Percentiles rank a stretch among this genome's conserved stretches.
phyloP scores from a whole-genome alignment of 2,797 vertebrate genomes.

The Eutrigla gurnardus region DNA sequence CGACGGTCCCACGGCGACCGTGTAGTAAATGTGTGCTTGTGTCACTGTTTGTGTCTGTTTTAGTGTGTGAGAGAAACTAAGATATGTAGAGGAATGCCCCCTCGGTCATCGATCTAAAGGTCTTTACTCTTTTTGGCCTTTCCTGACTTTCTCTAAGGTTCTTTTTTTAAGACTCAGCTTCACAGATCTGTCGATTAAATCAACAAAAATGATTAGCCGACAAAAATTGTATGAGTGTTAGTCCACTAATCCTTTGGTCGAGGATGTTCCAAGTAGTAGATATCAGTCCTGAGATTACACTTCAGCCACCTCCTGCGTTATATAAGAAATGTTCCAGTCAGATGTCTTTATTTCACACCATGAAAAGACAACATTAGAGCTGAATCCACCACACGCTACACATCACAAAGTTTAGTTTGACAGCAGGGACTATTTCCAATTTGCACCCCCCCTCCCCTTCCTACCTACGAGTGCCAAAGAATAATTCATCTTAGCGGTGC shows the following conservation, averaged over 20 bases:
- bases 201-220: too few species aligned
- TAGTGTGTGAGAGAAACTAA: constrained; percentile 1
- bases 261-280: not conserved
- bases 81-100: not conserved
- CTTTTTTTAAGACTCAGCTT: not conserved
- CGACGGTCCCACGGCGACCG: constrained; percentile 21
- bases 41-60: not conserved
- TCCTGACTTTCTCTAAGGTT: too few species aligned
- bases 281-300: not conserved
- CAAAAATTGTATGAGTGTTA: not conserved
- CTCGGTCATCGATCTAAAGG: not conserved
- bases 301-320: not conserved
- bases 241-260: not conserved
- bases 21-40: constrained; percentile 21
- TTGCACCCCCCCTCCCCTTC: constrained; percentile 20
- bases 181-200: not conserved
- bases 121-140: too few species aligned
- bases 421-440: constrained; percentile 52
- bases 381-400: constrained; percentile 21
- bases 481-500: constrained; percentile 50
- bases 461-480: constrained; percentile 45
- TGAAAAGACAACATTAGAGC: constrained; percentile 33
- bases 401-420: constrained; percentile 39
- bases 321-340: constrained; percentile 15
- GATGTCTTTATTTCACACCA: constrained; percentile 43